Percentiles rank a stretch among this genome's conserved stretches.
Evolutionary conservation across 2,888 invertebrate genomes (phyloP).

Genomic region (Cepaea hortensis): DNA sequence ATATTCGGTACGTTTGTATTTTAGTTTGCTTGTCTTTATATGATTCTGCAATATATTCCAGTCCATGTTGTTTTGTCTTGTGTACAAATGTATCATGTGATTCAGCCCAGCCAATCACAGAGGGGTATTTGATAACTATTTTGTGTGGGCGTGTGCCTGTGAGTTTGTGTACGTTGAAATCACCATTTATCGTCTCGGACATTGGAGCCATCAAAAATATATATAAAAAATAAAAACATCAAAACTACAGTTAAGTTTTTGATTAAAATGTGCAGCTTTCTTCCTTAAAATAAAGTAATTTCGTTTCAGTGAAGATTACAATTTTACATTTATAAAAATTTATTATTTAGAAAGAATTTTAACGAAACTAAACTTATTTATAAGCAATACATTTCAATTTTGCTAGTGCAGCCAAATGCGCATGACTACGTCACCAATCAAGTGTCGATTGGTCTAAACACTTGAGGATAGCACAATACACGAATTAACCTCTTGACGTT

Average conservation of each 20-base stretch:
- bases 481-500: background rate
- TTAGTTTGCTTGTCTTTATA: no score
- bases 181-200: background rate
- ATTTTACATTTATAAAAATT: background rate
- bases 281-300: no score
- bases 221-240: background rate
- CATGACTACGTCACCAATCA: no score
- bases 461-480: background rate
- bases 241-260: no score
- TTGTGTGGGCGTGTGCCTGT: background rate
- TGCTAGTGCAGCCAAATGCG: no score
- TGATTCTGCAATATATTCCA: background rate
- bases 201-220: background rate
- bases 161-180: no score
- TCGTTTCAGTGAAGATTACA: background rate
- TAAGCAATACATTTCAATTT: background rate
- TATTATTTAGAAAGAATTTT: background rate
- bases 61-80: slow-evolving; percentile 4
- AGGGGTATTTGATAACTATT: background rate
- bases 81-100: slow-evolving; percentile 32
- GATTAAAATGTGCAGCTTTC: no score
- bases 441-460: no score
- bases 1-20: no score
- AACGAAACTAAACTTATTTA: background rate
- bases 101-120: slow-evolving; percentile 28